Evolutionary conservation across 2,797 vertebrate species (phyloP).

Genomic region (Sebastolobus altivelis): DNA sequence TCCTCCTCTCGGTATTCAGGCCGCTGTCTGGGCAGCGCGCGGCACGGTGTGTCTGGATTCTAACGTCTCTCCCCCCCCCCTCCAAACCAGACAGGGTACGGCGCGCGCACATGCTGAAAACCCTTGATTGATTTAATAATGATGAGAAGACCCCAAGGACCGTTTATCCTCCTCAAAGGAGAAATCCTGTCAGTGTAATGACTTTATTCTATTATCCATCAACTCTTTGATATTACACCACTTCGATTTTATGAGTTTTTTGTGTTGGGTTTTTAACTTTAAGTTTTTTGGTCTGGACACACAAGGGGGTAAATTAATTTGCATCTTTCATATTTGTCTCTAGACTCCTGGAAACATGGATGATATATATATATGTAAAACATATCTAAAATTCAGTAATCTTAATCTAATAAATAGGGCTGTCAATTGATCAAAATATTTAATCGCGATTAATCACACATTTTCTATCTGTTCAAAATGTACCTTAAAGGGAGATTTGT

Average conservation of each 20-base stretch:
- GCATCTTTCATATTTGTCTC: too few species aligned
- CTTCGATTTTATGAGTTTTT: not conserved
- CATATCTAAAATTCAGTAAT: not conserved
- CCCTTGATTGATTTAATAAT: slow-evolving; percentile 59
- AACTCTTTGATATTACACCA: too few species aligned
- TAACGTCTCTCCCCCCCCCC: slow-evolving; percentile 34
- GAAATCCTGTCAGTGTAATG: not conserved
- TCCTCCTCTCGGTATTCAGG: slow-evolving; percentile 49
- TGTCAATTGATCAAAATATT: too few species aligned
- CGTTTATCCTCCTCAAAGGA: slow-evolving; percentile 20
- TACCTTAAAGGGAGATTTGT: too few species aligned
- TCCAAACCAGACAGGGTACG: slow-evolving; percentile 60
- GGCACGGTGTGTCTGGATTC: slow-evolving; percentile 67
- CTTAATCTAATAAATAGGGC: not conserved
- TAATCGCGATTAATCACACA: too few species aligned
- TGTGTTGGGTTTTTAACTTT: not conserved
- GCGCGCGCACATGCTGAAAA: slow-evolving; percentile 55
- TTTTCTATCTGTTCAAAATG: too few species aligned
- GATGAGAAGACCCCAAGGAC: slow-evolving; percentile 22
- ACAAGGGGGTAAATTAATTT: not conserved
- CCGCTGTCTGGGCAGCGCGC: slow-evolving; percentile 83
- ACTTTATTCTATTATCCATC: too few species aligned
- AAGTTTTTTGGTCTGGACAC: not conserved
- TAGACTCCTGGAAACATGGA: too few species aligned
- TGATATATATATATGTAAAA: not conserved